A percentile compares a stretch with the other conserved stretches of the same genome.
phyloP scores from a whole-genome alignment of 2,797 vertebrate genomes.

The Semaprochilodus insignis region DNA sequence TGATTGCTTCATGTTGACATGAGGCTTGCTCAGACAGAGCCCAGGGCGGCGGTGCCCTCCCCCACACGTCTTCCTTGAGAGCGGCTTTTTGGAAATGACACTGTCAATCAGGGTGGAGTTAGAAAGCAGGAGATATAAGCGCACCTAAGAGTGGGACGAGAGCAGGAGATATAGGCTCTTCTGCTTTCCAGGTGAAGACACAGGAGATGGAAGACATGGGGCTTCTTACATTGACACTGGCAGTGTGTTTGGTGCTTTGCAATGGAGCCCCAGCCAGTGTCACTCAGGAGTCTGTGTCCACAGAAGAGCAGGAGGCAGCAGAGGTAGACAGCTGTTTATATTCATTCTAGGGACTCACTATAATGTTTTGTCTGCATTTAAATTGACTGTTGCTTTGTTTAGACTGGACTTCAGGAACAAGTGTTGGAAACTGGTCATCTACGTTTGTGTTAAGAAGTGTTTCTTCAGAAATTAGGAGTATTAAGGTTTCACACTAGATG shows the following conservation, averaged over 20 bases:
- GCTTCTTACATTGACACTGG: conserved; percentile 17
- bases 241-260: conserved; percentile 25
- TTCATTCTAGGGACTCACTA: not conserved
- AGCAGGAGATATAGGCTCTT: not conserved
- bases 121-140: conserved; percentile 1
- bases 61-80: not conserved
- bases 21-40: conserved; percentile 40
- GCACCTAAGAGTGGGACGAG: conserved; percentile 13
- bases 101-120: not conserved
- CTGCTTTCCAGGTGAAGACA: conserved; percentile 21
- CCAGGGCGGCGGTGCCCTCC: not conserved
- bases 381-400: no score
- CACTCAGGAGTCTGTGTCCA: not conserved
- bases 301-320: conserved; percentile 48
- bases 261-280: conserved; percentile 28
- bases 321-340: conserved; percentile 43
- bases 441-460: no score
- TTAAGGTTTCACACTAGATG: no score
- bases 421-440: no score
- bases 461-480: no score
- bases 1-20: not conserved
- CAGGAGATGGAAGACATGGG: conserved; percentile 37
- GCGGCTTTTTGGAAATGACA: conserved; percentile 33
- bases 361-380: no score
- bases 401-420: no score